Conservation (phyloP, 2,113 vertebrate species). For the Harpagus bidentatus region DNA sequence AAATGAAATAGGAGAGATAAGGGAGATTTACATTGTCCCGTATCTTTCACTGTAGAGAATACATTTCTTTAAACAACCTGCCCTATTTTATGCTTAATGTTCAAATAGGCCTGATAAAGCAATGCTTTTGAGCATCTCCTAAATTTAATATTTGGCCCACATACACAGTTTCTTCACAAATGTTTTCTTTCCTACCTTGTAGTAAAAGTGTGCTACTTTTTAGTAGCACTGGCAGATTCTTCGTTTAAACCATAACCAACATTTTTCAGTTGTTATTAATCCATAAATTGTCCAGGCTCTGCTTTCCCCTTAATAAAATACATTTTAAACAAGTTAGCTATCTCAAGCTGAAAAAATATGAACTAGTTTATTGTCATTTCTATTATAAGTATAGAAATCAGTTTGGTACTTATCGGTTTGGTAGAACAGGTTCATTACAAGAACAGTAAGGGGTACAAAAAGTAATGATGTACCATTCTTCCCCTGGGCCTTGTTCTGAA, state of each 20-base stretch:
- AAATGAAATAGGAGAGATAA: background rate
- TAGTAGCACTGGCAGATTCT: background rate
- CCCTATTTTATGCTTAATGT: background rate
- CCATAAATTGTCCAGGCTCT: background rate
- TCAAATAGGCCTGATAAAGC: background rate
- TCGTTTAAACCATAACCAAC: background rate
- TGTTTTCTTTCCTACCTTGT: background rate
- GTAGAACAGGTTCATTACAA: background rate
- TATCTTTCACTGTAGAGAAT: background rate
- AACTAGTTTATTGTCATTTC: background rate
- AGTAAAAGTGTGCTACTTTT: background rate
- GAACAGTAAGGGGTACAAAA: background rate
- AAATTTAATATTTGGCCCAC: background rate
- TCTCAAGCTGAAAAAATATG: background rate
- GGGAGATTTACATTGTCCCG: background rate
- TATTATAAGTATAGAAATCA: background rate
- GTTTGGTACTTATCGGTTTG: background rate
- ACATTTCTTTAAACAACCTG: background rate
- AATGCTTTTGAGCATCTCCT: background rate
- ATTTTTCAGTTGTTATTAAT: background rate
- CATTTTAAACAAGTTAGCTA: background rate
- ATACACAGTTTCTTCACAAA: background rate
- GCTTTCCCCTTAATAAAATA: background rate
- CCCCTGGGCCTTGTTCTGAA: background rate
- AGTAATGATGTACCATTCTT: background rate